Base-by-base conservation (phyloP, 2,113 vertebrate species). In the Campylorhamphus procurvoides region DNA sequence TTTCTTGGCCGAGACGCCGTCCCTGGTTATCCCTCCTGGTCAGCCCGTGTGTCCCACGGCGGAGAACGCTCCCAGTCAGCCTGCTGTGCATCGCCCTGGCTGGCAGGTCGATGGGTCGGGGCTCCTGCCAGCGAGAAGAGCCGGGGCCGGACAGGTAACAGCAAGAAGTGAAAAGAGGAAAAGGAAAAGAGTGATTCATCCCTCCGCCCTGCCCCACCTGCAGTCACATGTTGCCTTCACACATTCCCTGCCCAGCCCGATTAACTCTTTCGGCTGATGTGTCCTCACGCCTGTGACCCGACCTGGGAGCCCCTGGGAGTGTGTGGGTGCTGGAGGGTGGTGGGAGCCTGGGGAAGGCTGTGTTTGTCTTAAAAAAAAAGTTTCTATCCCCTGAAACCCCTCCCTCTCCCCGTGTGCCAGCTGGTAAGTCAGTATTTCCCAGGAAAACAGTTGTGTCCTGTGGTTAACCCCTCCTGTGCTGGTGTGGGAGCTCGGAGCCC, bases 131-230 rank as follows among this genome's bases (percentile, higher is more conserved):
- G 84, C 9, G 24, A 40, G 40, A 40, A 40, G 40, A 40, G 40
- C 40, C 40, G 40, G 40, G 40, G 44, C 53, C 33, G 52, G 94
- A 93, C 96, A 96, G 96, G 93, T 94, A 96, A 93, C 15, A 88
- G 96, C 95, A 72, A 96, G 97, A 96, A 96, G 84, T 92, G 95
- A 95, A 94, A 95, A 97, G 90, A 94, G 92, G 95, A 89, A 94
- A 92, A 92, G 81, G 83, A 80, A 56, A 95, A 88, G 91, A 88
- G 71, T 96, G 97, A 96, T 94, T 96, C 93, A 97, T 92, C 12
- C 72, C 97, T 96, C 97, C 96, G 87, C 97, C 97, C 87, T 81
- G 95, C 91, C 90, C 92, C 95, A 96, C 96, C 97, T 96, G 96
- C 87, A 27, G 89, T 95, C 97, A 96, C 97, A 94, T 95, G 97